These are phyloP conservation scores for Spilogale gracilis DNA, from an alignment of 2,113 vertebrate genomes.

Conservation along the genomic window DNA sequence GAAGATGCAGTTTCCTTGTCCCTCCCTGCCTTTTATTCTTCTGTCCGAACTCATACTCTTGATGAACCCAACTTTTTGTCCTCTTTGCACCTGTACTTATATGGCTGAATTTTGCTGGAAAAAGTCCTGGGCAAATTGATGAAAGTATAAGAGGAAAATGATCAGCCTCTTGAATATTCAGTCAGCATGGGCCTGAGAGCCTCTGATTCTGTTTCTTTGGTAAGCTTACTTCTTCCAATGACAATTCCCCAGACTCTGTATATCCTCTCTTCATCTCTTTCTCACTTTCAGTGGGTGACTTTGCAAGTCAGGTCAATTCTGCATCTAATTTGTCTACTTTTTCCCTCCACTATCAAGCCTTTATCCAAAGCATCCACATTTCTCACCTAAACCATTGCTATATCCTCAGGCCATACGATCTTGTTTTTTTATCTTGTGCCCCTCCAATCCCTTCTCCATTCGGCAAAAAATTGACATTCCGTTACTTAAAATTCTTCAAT, in stretches of 20 bases:
- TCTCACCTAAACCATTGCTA: neutral
- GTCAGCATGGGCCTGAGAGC: neutral
- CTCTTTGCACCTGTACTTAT: neutral
- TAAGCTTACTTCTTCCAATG: neutral
- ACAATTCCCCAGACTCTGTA: neutral
- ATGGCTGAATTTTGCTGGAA: neutral
- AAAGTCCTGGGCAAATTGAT: constrained; percentile 12
- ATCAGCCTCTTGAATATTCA: neutral
- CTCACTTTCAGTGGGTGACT: neutral
- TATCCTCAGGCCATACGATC: neutral
- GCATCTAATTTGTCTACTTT: neutral
- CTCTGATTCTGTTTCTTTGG: neutral
- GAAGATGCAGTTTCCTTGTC: neutral
- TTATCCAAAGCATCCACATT: neutral
- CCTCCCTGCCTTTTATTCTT: neutral
- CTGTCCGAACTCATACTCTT: neutral
- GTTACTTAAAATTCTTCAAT: neutral
- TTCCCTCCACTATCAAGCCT: neutral
- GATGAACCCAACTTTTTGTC: neutral
- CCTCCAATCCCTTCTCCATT: neutral
- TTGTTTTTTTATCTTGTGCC: neutral
- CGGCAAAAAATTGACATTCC: neutral
- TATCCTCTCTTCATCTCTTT: neutral
- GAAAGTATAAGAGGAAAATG: constrained; percentile 41
- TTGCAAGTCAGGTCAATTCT: constrained; percentile 1